A percentile compares a stretch with the other conserved stretches of the same genome.
These are phyloP conservation scores for Corythaeola cristata DNA, from an alignment of 2,113 vertebrate genomes.

Conservation along the genomic window DNA sequence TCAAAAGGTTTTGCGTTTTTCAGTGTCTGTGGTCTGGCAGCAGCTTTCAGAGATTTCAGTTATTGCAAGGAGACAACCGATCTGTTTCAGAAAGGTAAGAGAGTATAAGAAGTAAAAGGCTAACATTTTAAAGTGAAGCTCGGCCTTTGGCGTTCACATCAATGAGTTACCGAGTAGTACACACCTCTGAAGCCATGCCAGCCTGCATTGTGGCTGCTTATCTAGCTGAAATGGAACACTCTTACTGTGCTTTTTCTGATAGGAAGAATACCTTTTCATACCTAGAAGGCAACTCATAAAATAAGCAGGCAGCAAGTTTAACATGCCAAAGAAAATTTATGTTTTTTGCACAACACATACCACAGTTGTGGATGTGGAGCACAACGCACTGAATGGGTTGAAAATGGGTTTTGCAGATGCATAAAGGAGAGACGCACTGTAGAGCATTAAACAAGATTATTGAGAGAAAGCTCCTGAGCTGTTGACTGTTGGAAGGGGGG, in stretches of 20 bases:
- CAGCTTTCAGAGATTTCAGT: neutral
- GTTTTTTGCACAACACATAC: neutral
- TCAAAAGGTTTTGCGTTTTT: neutral
- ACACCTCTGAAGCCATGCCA: neutral
- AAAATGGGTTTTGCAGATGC: neutral
- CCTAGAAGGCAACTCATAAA: slow-evolving; percentile 1
- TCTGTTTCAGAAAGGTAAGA: neutral
- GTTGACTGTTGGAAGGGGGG: neutral
- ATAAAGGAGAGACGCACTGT: neutral
- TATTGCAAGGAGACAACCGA: neutral
- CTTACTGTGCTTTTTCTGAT: neutral
- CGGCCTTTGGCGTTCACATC: neutral
- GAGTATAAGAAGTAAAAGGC: neutral
- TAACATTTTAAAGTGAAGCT: neutral
- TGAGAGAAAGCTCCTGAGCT: neutral
- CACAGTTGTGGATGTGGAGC: neutral
- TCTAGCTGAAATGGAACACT: neutral
- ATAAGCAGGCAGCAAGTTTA: neutral
- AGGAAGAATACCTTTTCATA: neutral
- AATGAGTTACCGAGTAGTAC: neutral
- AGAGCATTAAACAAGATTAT: neutral
- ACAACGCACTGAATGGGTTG: neutral
- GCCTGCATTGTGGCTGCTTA: neutral
- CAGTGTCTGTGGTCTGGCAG: neutral
- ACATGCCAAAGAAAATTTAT: neutral